Evolutionary conservation across 2,888 invertebrate species (phyloP), one percentile per base, ranked within the genome.

Genomic region (Anorthoa munda): DNA sequence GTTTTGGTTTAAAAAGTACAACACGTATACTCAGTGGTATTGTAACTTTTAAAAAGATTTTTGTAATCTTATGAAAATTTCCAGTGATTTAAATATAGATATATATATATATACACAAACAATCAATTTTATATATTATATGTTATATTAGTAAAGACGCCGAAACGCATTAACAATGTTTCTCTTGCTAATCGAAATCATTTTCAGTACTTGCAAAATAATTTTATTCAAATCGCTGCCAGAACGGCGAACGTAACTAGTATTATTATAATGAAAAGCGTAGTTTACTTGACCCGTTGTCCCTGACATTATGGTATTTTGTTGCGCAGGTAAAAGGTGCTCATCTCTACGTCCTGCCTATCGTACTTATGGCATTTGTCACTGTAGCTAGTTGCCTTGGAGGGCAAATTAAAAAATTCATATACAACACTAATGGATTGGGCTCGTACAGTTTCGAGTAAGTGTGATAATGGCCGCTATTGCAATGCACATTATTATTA

Each of bases 361-460:
- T 90, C 79, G 80, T 90, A 45, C 89, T 87, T 79, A 82, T 88
- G 78, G 85, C 84, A 77, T 84, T 91, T 84, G 82, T 86, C 84
- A 85, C 86, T 77, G 81, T 89, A 79, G 84, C 85, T 64, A 77
- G 67, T 73, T 88, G 91, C 89, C 89, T 90, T 83, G 91, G 86
- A 61, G 90, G 86, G 73, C 90, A 91, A 86, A 92, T 94, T 72
- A 93, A 91, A 88, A 95, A 93, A 83, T 88, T 89, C 77, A 86
- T 89, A 61, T 94, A 90, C 87, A 95, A 95, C 88, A 94, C 92
- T 86, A 95, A 95, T 90, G 96, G 94, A 80, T 79, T 92, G 48
- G 95, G 95, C 74, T 84, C 92, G 66, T 96, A 96, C 81, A 96
- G 95, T 87, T 96, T 95, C 83, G 95, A 95, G 96, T 96, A 91